Base-by-base conservation (phyloP, 2,113 vertebrate genomes). In the Dipodomys stephensi region DNA sequence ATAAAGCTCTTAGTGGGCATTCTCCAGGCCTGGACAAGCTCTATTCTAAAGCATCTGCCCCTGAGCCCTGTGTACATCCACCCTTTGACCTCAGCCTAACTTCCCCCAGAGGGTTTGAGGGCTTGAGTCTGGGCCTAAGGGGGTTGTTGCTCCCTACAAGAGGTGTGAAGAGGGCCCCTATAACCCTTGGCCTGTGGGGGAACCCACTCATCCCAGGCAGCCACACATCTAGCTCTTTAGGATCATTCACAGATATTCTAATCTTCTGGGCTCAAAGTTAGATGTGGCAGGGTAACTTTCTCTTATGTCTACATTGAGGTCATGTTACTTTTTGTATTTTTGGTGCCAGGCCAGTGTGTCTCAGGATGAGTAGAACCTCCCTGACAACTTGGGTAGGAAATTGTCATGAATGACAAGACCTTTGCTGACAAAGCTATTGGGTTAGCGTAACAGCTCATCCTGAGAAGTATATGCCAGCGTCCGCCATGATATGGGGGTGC, bases 21-120 rank as follows among this genome's bases (percentile, higher is more conserved):
- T 83, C 93, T 90, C 78, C 35, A 7, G 83, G 77, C 30, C 64
- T 46, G 65, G 60, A 71, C 89, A 86, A 65, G 93, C 30, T 74
- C 35, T 73, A 64, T 83, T 80, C 88, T 60, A 44, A 88, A 76
- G 95, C 27, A 22, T 25, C 25, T 81, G 57, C 64, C 78, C 92
- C 69, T 10, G 60, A 72, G 35, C 87, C 30, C 83, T 72, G n/a
- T 20, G 12, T 15, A 20, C 5, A 53, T 74, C 53, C 28, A 20
- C 19, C 23, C 67, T 53, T 20, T 69, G 72, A 92, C 88, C 90
- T 91, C 35, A 23, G 28, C 65, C 57, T 25, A 57, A 74, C 71
- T 46, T 72, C 35, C 57, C 30, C 30, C 15, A 11, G 62, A 74
- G 32, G 69, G 87, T 15, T 60, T 71, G 30, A 27, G 44, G 32